These are phyloP conservation scores for Semaprochilodus insignis DNA, from an alignment of 2,797 vertebrate species.

Conservation along the genomic window DNA sequence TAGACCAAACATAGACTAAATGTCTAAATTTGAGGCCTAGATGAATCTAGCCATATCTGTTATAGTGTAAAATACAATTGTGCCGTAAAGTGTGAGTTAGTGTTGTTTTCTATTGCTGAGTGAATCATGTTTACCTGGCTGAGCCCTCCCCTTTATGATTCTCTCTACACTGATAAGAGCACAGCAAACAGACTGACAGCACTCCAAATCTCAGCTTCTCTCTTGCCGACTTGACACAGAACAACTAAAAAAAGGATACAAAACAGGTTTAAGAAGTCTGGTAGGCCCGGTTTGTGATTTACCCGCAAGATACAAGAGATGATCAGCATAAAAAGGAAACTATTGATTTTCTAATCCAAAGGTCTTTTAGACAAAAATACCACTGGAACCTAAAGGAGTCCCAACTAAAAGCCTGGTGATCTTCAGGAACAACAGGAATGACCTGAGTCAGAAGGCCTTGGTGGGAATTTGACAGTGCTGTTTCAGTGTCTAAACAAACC, in stretches of 20 bases:
- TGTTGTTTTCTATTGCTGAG: constrained; percentile 45
- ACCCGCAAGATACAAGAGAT: not conserved
- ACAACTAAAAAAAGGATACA: not conserved
- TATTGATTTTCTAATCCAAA: not conserved
- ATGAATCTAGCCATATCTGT: not conserved
- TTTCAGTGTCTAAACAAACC: not conserved
- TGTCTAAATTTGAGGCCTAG: not conserved
- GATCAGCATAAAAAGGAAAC: not conserved
- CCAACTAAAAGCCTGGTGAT: constrained; percentile 35
- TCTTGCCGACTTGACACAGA: not conserved
- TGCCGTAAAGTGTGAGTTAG: not conserved
- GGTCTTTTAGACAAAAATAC: not conserved
- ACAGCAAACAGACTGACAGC: constrained; percentile 60
- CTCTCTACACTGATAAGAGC: constrained; percentile 64
- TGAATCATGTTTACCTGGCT: constrained; percentile 63
- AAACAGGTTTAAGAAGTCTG: no score
- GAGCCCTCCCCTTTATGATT: constrained; percentile 68
- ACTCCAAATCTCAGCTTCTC: constrained; percentile 55
- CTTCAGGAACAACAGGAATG: not conserved
- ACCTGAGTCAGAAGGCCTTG: not conserved
- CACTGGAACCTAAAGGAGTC: not conserved
- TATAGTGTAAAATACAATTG: not conserved
- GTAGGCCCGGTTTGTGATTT: no score
- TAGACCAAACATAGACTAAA: not conserved
- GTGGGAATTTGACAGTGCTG: not conserved